Base-by-base conservation (phyloP, 2,888 invertebrate species). In the Lasius fuliginosus region DNA sequence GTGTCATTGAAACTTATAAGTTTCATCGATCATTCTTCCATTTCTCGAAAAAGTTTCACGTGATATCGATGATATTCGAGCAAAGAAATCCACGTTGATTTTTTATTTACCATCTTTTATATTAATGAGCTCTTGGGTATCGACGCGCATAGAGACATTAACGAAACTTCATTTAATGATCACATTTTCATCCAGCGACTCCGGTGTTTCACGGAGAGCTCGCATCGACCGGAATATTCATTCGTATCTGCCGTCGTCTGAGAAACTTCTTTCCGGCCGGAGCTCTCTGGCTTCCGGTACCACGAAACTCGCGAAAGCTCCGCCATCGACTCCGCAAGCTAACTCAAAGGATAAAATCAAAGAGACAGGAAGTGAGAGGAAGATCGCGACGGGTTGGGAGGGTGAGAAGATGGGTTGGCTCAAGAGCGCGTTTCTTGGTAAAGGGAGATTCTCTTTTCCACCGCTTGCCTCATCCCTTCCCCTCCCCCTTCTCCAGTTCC, bases 401-500 rank as follows among this genome's bases (percentile, higher is more conserved):
- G 11, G 68, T 46, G 42, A 30, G 71, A 68, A 12, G 60, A 18
- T 46, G 53, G n/a, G 53, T n/a, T n/a, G 58, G 60, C 18, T 71
- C 33, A 46, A 71, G 79, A 71, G 79, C 77, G 60, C 60, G 71
- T 81, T 81, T 81, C 73, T 62, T 60, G 58, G 71, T 46, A 11
- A 85, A 82, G 49, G 49, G 82, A 89, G 87, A 90, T 88, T 88
- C 88, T 87, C 85, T 87, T 86, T 87, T 86, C 87, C 85, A 81
- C 84, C 82, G 88, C 67, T 56, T 53, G 84, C 85, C 86, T 85
- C 53, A 53, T n/a, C 53, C 8, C 8, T 1, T 8, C 49, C 1
- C 0, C 49, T 0, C 11, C 18, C 46, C 46, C 46, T 15, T 5
- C 46, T 15, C 18, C 53, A 3, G 49, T n/a, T n/a, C 53, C 53